Percentiles rank a stretch among this genome's conserved stretches.
Conservation (phyloP, 2,888 invertebrate genomes). For the Odiellus spinosus region DNA sequence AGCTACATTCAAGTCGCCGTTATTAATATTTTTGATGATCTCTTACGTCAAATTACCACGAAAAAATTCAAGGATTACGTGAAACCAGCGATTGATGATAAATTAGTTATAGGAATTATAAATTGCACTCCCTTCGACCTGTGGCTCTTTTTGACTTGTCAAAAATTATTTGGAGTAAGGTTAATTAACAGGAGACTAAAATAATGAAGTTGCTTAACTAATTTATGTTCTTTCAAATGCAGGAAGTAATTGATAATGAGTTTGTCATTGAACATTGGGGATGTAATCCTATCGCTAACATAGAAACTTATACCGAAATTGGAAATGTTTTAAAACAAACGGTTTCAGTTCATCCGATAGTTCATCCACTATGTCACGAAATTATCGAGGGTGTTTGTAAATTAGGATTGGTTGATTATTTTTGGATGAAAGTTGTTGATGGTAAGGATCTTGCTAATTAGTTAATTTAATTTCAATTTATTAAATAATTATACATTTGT, state of each 20-base stretch:
- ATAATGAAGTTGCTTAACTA: no score
- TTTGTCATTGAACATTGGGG: constrained; percentile 8
- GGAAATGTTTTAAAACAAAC: constrained; percentile 12
- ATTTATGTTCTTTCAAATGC: no score
- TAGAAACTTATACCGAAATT: constrained; percentile 5
- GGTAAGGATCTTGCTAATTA: no score
- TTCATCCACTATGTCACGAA: constrained; percentile 14
- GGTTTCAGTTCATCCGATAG: constrained; percentile 10
- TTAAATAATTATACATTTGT: neutral
- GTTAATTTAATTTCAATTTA: no score
- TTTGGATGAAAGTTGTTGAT: constrained; percentile 14
- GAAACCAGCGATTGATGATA: constrained; percentile 7
- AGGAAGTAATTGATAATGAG: neutral
- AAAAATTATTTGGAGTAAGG: constrained; percentile 9
- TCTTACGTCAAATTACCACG: constrained; percentile 33
- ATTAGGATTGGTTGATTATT: constrained; percentile 8
- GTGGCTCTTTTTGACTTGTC: constrained; percentile 8
- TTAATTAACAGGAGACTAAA: no score
- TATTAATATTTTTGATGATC: constrained; percentile 43
- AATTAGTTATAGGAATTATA: constrained; percentile 6
- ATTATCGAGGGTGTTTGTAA: constrained; percentile 4
- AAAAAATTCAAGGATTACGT: constrained; percentile 7
- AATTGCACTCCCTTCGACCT: constrained; percentile 7
- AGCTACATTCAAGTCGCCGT: constrained; percentile 45
- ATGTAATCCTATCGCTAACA: constrained; percentile 2